Percentiles rank a stretch among this genome's conserved stretches.
Evolutionary conservation across 2,888 invertebrate genomes (phyloP).

Genomic region (Chromoteleia sp.): DNA sequence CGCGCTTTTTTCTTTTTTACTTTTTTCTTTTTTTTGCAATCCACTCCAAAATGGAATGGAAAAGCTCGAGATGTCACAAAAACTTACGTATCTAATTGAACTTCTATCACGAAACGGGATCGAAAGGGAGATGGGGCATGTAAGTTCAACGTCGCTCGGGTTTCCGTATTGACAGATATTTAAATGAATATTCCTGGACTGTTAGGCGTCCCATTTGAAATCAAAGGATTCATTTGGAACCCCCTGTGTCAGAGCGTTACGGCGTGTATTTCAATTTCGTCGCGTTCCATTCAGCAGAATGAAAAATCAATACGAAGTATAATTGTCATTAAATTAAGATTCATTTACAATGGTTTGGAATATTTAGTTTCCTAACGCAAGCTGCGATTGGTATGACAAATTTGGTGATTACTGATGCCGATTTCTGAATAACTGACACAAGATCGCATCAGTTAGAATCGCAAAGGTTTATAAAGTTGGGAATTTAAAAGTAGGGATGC

Average conservation of each 20-base stretch:
- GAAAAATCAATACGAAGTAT: constrained; percentile 43
- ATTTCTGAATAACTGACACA: background rate
- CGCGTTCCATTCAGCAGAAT: constrained; percentile 73
- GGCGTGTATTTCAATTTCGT: constrained; percentile 77
- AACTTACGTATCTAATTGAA: constrained; percentile 62
- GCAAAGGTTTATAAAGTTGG: too few species aligned
- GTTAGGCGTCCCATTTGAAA: constrained; percentile 81
- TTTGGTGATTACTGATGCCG: background rate
- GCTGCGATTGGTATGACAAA: background rate
- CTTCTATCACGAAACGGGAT: constrained; percentile 49
- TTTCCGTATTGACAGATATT: constrained; percentile 83
- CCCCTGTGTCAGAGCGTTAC: constrained; percentile 69
- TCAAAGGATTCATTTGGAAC: constrained; percentile 82
- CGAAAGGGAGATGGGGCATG: constrained; percentile 34
- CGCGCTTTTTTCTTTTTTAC: too few species aligned
- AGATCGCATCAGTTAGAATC: background rate
- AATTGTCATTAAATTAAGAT: constrained; percentile 53
- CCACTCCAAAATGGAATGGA: constrained; percentile 18
- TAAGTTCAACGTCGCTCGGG: constrained; percentile 73
- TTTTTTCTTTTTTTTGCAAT: too few species aligned
- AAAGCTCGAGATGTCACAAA: constrained; percentile 42
- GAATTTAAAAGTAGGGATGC: background rate
- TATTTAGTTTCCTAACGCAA: constrained; percentile 21
- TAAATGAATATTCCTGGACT: constrained; percentile 83
- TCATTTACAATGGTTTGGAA: constrained; percentile 19